Evolutionary conservation across 2,888 invertebrate genomes (phyloP).

Genomic region (Alentia gelatinosa): DNA sequence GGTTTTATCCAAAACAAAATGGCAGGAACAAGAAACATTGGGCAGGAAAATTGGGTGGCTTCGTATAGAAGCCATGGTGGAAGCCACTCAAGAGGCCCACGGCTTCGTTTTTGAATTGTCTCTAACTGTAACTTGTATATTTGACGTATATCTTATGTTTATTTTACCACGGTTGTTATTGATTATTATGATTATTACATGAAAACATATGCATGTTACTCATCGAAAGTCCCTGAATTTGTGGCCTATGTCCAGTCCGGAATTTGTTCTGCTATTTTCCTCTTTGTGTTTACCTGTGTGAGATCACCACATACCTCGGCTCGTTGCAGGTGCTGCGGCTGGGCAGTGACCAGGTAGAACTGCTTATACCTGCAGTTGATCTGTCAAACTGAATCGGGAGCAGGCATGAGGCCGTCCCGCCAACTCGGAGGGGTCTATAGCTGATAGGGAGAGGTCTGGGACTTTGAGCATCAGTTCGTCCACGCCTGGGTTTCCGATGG

Average conservation of each 20-base stretch:
- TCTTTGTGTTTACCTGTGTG: conserved; percentile 29
- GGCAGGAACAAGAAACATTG: conserved; percentile 27
- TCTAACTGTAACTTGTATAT: conserved; percentile 25
- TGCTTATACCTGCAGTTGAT: neutral
- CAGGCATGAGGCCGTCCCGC: neutral
- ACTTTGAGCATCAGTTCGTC: neutral
- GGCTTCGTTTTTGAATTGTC: conserved; percentile 8
- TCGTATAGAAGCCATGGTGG: neutral
- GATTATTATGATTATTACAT: conserved; percentile 30
- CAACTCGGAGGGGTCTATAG: conserved; percentile 11
- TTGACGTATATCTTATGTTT: conserved; percentile 41
- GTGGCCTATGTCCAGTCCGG: neutral
- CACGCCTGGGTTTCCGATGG: neutral
- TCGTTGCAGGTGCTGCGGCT: conserved; percentile 25
- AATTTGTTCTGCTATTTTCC: conserved; percentile 23
- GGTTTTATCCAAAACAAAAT: conserved; percentile 6
- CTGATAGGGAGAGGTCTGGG: neutral
- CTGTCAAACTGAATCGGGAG: neutral
- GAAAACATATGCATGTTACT: conserved; percentile 13
- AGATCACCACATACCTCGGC: conserved; percentile 34
- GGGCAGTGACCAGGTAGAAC: conserved; percentile 35
- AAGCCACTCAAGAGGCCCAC: conserved; percentile 39
- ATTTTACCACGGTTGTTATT: conserved; percentile 39
- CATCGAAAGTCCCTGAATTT: conserved; percentile 30
- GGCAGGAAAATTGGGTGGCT: conserved; percentile 5